Percentiles rank a stretch among this genome's conserved stretches.
These are phyloP conservation scores for Ibidorhyncha struthersii DNA, from an alignment of 2,113 vertebrate genomes.

Conservation along the genomic window DNA sequence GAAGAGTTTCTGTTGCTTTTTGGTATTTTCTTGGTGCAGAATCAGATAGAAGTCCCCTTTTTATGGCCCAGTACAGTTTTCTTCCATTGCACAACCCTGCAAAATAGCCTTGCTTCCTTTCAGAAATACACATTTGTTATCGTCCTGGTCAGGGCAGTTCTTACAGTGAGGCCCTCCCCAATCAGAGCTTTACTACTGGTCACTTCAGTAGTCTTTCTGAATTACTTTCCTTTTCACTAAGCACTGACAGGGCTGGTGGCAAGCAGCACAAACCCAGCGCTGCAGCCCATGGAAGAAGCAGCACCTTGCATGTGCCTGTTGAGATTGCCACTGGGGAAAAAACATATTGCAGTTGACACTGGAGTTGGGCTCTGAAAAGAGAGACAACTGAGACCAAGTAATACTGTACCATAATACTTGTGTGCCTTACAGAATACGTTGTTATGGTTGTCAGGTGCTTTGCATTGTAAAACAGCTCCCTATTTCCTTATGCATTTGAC, in stretches of 20 bases:
- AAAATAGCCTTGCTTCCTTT: neutral
- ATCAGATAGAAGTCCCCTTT: neutral
- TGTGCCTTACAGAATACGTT: neutral
- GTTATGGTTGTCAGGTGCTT: neutral
- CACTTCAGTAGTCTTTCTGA: neutral
- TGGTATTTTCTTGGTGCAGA: neutral
- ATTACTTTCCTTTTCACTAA: neutral
- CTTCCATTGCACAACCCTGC: neutral
- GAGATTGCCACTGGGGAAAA: neutral
- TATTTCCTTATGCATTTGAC: neutral
- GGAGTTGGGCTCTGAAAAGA: neutral
- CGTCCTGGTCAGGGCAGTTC: neutral
- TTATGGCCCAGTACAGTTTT: neutral
- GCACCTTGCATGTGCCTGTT: neutral
- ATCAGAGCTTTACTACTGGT: neutral
- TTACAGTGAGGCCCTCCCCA: neutral
- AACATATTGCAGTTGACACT: too few relatives aligned
- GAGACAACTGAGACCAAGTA: neutral
- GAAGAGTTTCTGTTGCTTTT: neutral
- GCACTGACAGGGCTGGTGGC: neutral
- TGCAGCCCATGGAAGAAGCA: neutral
- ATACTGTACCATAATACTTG: too few relatives aligned
- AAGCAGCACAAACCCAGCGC: neutral
- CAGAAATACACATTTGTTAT: neutral
- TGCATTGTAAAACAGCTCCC: neutral